phyloP scores from a whole-genome alignment of 2,888 invertebrate species.

The Hydroisotoma schaefferi region DNA sequence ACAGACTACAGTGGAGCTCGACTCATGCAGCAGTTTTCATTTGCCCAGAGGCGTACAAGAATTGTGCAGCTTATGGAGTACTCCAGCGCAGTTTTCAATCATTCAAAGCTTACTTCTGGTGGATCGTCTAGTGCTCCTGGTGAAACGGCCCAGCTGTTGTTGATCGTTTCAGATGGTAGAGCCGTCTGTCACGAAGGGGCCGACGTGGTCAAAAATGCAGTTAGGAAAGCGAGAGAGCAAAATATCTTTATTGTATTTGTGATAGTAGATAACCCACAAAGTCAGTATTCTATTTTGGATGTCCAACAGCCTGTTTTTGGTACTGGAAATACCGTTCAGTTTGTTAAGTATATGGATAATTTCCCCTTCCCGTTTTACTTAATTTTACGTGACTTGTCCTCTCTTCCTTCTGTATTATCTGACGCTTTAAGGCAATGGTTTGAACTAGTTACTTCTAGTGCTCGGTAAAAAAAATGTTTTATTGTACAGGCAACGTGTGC shows the following conservation, averaged over 20 bases:
- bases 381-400: conserved; percentile 81
- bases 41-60: conserved; percentile 84
- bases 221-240: conserved; percentile 72
- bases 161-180: conserved; percentile 92
- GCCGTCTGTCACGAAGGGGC: conserved; percentile 82
- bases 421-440: conserved; percentile 99
- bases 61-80: conserved; percentile 78
- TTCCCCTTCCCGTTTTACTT: conserved; percentile 99
- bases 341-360: conserved; percentile 82
- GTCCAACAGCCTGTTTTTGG: conserved; percentile 74
- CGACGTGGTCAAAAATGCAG: conserved; percentile 69
- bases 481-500: background rate
- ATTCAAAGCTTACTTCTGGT: conserved; percentile 24
- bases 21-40: conserved; percentile 70
- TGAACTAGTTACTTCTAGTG: conserved; percentile 71
- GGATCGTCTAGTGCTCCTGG: conserved; percentile 39
- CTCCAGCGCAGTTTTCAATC: conserved; percentile 64
- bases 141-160: conserved; percentile 74
- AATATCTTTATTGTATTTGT: conserved; percentile 93
- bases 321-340: conserved; percentile 59
- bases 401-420: conserved; percentile 83
- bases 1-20: conserved; percentile 78
- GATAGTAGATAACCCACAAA: conserved; percentile 88
- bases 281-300: conserved; percentile 88
- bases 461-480: conserved; percentile 35